Evolutionary conservation across 2,113 vertebrate species (phyloP).

Genomic region (Gopherus flavomarginatus): DNA sequence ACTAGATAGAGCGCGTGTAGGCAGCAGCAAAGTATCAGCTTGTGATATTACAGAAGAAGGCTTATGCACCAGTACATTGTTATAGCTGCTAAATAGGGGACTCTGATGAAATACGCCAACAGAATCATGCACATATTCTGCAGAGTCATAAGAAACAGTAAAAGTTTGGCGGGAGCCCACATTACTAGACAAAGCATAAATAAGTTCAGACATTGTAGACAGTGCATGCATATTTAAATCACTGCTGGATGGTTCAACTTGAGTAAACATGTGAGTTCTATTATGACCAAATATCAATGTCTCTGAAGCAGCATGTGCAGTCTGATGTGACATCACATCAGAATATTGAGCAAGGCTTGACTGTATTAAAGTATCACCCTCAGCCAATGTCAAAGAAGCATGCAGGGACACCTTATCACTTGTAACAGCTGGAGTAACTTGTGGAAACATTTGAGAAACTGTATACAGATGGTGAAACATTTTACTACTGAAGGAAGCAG

Average conservation of each 20-base stretch:
- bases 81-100: slow-evolving; percentile 74
- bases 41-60: slow-evolving; percentile 73
- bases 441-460: slow-evolving; percentile 81
- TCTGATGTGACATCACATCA: slow-evolving; percentile 79
- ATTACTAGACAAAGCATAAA: slow-evolving; percentile 77
- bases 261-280: slow-evolving; percentile 79
- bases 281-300: slow-evolving; percentile 80
- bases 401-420: slow-evolving; percentile 83
- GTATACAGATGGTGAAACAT: slow-evolving; percentile 78
- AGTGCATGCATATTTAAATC: slow-evolving; percentile 84
- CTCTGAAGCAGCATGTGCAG: slow-evolving; percentile 80
- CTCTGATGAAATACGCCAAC: slow-evolving; percentile 72
- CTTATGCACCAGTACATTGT: slow-evolving; percentile 71
- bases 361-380: slow-evolving; percentile 79
- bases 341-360: slow-evolving; percentile 80
- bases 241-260: slow-evolving; percentile 79
- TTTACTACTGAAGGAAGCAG: slow-evolving; percentile 85
- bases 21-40: slow-evolving; percentile 78
- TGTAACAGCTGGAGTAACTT: slow-evolving; percentile 79
- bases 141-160: slow-evolving; percentile 75
- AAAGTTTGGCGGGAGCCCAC: slow-evolving; percentile 80
- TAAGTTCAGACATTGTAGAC: slow-evolving; percentile 78
- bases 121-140: slow-evolving; percentile 74
- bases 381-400: slow-evolving; percentile 84
- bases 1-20: slow-evolving; percentile 81